phyloP scores from a whole-genome alignment of 2,888 invertebrate species.

The Galerucella nymphaeae region DNA sequence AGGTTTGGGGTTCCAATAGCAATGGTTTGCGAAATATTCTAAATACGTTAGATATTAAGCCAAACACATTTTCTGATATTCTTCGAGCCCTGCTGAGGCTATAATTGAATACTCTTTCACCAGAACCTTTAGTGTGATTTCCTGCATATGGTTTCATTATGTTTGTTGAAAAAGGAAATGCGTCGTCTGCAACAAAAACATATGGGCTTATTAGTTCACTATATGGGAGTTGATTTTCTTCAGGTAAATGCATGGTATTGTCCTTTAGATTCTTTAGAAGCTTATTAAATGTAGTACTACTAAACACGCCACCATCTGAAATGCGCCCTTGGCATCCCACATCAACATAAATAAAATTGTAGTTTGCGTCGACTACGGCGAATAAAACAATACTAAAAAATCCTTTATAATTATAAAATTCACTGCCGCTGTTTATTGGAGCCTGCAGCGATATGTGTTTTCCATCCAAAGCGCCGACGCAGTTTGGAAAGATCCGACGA shows the following conservation, averaged over 20 bases:
- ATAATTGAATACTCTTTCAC: conserved; percentile 48
- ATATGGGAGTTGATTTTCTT: background rate
- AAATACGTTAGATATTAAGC: conserved; percentile 35
- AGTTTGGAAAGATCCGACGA: too few species aligned
- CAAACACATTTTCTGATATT: conserved; percentile 41
- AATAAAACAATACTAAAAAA: background rate
- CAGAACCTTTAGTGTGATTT: conserved; percentile 34
- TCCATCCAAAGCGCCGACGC: too few species aligned
- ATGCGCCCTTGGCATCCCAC: conserved; percentile 16
- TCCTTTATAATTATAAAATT: background rate
- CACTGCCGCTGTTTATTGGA: too few species aligned
- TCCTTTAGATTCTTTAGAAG: conserved; percentile 2
- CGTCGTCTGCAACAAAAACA: conserved; percentile 34
- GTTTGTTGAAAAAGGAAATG: conserved; percentile 40
- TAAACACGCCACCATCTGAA: conserved; percentile 3
- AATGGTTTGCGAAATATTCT: conserved; percentile 35
- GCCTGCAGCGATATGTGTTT: too few species aligned
- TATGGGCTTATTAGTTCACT: conserved; percentile 23
- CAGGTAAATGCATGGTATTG: conserved; percentile 6
- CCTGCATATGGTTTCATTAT: conserved; percentile 49
- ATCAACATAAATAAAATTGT: conserved; percentile 18
- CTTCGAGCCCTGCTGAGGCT: conserved; percentile 29
- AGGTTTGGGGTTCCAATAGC: conserved; percentile 31
- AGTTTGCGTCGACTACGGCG: background rate
- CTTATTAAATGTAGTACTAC: conserved; percentile 1